These are phyloP conservation scores for Alentia gelatinosa DNA, from an alignment of 2,888 invertebrate genomes.

Conservation along the genomic window DNA sequence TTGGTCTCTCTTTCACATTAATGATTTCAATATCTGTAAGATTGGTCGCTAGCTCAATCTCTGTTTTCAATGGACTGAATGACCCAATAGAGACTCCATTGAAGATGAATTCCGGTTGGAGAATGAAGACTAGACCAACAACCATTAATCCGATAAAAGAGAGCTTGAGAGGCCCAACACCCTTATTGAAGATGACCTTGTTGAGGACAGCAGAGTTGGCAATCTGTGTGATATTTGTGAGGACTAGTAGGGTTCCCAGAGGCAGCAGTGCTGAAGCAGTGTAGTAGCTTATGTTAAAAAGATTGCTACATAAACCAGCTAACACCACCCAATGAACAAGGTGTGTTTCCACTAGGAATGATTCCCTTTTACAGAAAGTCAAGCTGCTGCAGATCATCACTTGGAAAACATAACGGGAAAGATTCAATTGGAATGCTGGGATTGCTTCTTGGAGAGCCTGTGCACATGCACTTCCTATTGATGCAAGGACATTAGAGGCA, in stretches of 20 bases:
- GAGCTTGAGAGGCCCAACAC: neutral
- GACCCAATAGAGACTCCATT: neutral
- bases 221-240: constrained; percentile 12
- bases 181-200: constrained; percentile 1
- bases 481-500: neutral
- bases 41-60: no score
- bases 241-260: neutral
- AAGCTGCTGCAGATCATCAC: neutral
- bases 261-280: neutral
- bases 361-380: neutral
- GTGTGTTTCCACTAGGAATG: neutral
- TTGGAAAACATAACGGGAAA: neutral
- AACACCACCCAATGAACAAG: neutral
- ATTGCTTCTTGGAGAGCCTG: neutral
- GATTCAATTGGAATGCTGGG: neutral
- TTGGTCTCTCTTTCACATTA: no score
- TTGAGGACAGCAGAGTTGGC: neutral
- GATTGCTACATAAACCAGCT: neutral
- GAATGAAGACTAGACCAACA: neutral
- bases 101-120: neutral
- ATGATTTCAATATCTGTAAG: no score
- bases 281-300: constrained; percentile 1
- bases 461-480: neutral
- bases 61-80: neutral
- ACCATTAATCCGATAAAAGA: neutral